phyloP scores from a whole-genome alignment of 2,797 vertebrate genomes.

The Gymnothorax javanicus region DNA sequence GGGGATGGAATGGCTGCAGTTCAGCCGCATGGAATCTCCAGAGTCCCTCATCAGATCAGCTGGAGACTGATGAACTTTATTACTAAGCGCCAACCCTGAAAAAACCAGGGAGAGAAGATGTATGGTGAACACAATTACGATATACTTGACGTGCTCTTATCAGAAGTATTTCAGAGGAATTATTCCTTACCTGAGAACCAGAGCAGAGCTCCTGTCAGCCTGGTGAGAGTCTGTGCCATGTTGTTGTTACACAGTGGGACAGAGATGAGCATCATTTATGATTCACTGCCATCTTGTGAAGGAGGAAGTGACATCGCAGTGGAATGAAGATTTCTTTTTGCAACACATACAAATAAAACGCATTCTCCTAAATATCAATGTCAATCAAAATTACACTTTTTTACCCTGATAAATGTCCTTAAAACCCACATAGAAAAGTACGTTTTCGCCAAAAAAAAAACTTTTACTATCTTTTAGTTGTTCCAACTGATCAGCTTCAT shows the following conservation, averaged over 20 bases:
- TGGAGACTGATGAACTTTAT: neutral
- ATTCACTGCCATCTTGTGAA: neutral
- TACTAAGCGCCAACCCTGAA: neutral
- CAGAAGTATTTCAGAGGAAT: neutral
- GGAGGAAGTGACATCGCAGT: conserved; percentile 8
- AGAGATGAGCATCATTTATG: neutral
- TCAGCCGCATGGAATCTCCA: conserved; percentile 10
- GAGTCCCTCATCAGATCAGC: neutral
- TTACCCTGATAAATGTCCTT: no score
- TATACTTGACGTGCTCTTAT: neutral
- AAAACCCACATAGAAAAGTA: no score
- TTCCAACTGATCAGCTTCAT: no score
- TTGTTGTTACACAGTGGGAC: neutral
- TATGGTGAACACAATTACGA: neutral
- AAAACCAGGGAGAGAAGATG: neutral
- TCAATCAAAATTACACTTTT: no score
- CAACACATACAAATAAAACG: no score
- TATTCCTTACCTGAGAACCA: conserved; percentile 8
- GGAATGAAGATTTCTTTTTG: neutral
- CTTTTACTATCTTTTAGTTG: no score
- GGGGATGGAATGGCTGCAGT: conserved; percentile 4
- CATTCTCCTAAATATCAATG: no score
- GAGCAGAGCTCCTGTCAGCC: neutral
- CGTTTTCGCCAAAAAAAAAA: no score
- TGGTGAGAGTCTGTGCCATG: neutral